Evolutionary conservation across 2,797 vertebrate genomes (phyloP).

Genomic region (Alosa sapidissima): DNA sequence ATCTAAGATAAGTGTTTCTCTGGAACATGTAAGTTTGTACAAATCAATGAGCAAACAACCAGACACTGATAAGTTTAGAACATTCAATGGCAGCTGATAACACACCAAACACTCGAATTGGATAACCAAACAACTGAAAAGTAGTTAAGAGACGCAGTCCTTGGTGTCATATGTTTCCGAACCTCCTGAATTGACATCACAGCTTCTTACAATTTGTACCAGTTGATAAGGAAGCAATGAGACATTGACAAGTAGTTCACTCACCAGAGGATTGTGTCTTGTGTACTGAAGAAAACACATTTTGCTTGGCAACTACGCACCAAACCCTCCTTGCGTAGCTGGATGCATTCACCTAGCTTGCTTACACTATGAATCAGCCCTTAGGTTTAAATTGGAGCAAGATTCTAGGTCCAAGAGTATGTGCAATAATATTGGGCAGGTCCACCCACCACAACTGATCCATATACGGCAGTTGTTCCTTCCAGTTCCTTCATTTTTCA

Average conservation of each 20-base stretch:
- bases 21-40: neutral
- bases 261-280: neutral
- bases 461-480: neutral
- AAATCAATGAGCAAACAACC: neutral
- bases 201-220: no score
- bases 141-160: neutral
- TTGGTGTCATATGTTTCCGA: neutral
- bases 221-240: neutral
- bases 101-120: neutral
- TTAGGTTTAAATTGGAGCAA: neutral
- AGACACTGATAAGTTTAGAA: neutral
- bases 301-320: no score
- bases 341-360: no score
- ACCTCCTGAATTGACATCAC: neutral
- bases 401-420: no score
- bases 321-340: no score
- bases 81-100: neutral
- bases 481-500: no score
- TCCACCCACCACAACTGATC: neutral
- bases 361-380: no score
- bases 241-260: neutral
- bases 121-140: neutral
- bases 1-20: neutral
- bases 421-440: no score
- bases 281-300: neutral